phyloP scores from a whole-genome alignment of 2,797 vertebrate species.

The Myiotriccus ornatus region DNA sequence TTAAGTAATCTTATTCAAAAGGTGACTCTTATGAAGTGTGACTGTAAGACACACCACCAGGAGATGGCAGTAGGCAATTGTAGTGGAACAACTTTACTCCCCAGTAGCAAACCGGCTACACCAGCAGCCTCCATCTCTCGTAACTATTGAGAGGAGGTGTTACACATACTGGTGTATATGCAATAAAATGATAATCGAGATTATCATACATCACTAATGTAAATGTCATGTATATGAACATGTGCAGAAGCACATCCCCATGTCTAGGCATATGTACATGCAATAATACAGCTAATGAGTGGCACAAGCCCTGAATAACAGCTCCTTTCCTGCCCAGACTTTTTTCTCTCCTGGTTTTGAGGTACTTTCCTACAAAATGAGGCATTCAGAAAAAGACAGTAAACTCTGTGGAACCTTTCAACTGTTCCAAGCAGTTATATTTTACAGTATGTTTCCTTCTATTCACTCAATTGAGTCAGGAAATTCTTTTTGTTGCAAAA shows the following conservation, averaged over 20 bases:
- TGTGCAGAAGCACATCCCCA: fast-evolving
- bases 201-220: neutral
- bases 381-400: neutral
- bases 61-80: conserved; percentile 6
- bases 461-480: neutral
- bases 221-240: neutral
- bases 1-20: neutral
- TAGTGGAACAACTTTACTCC: neutral
- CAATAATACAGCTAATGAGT: neutral
- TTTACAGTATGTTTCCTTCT: neutral
- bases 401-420: neutral
- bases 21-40: neutral
- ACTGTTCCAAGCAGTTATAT: neutral
- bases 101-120: fast-evolving
- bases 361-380: neutral
- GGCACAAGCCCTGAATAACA: neutral
- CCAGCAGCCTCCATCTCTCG: neutral
- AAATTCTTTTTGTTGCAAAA: neutral
- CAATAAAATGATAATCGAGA: neutral
- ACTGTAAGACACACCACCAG: neutral
- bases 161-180: neutral
- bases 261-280: neutral
- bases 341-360: neutral
- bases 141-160: neutral
- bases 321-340: neutral